Evolutionary conservation across 2,113 vertebrate species (phyloP), one percentile per base, ranked within the genome.

Genomic region (Natator depressus): DNA sequence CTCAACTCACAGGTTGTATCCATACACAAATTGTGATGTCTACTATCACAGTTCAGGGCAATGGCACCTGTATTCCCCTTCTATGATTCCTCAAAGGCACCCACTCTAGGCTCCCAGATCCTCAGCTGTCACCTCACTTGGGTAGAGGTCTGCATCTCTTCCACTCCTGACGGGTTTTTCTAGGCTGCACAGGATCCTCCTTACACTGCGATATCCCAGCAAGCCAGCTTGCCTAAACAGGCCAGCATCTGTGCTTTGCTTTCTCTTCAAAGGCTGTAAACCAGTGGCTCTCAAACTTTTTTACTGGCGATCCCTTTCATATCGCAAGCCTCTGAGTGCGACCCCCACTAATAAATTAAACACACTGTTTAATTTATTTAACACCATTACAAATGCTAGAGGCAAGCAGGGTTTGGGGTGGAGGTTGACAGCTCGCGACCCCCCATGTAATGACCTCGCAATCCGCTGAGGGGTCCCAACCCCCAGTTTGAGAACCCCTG

Each of bases 1-100:
- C 0, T 5, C 80, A 27, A 46, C 24, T 29, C 42, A 42, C 47
- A 16, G 3, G 4, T 29, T 84, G 27, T n/a, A 8, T 31, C 42
- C 8, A 25, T 31, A 90, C 92, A 76, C 11, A 89, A 83, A 31
- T 6, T 55, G 4, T 83, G 79, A 31, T 7, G 59, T 0, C 2
- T 38, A 20, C 19, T 72, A 72, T 72, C 35, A 69, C 35, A n/a
- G 62, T 69, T 72, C 65, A 72, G n/a, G n/a, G 65, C 65, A 72
- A 72, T 38, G 19, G 16, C 65, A n/a, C 62, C 62, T 69, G 8
- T 5, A 38, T 4, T 72, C 8, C 16, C 65, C n/a, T 38, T 72
- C 20, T 72, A 10, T 38, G 17, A 22, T 38, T 5, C n/a, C 19
- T 72, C 65, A 38, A 20, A n/a, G 65, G 65, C 35, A 72, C 4